A percentile compares a stretch with the other conserved stretches of the same genome.
phyloP scores from a whole-genome alignment of 30 jellyfish, hydroid and myxozoan species.

The Hydra vulgaris region DNA sequence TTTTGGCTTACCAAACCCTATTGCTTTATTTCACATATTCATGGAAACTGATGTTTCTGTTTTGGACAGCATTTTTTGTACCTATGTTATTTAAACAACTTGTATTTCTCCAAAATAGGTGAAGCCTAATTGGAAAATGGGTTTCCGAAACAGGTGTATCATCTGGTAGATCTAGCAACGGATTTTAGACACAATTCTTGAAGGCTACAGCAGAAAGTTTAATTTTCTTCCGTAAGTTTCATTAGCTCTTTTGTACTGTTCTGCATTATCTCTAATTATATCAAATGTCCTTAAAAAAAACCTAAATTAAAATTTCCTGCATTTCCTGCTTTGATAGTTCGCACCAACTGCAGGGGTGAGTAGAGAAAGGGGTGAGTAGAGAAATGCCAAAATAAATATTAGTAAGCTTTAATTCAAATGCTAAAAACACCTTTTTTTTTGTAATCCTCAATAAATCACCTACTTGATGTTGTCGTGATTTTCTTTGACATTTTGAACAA shows the following conservation, averaged over 20 bases:
- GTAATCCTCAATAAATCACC: too few relatives aligned
- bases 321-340: neutral
- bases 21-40: too few relatives aligned
- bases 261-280: neutral
- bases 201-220: neutral
- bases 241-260: neutral
- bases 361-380: neutral
- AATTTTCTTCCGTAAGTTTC: neutral
- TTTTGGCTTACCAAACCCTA: too few relatives aligned
- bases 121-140: neutral
- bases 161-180: neutral
- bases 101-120: neutral
- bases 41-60: too few relatives aligned
- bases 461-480: too few relatives aligned
- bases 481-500: too few relatives aligned
- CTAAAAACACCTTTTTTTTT: too few relatives aligned
- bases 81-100: neutral
- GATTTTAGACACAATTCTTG: neutral
- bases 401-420: too few relatives aligned
- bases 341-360: neutral
- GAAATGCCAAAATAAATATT: neutral
- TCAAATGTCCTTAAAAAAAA: neutral
- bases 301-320: neutral
- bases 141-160: neutral
- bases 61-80: too few relatives aligned